Evolutionary conservation across 2,888 invertebrate species (phyloP).

Genomic region (Gymnoscelis rufifasciata): DNA sequence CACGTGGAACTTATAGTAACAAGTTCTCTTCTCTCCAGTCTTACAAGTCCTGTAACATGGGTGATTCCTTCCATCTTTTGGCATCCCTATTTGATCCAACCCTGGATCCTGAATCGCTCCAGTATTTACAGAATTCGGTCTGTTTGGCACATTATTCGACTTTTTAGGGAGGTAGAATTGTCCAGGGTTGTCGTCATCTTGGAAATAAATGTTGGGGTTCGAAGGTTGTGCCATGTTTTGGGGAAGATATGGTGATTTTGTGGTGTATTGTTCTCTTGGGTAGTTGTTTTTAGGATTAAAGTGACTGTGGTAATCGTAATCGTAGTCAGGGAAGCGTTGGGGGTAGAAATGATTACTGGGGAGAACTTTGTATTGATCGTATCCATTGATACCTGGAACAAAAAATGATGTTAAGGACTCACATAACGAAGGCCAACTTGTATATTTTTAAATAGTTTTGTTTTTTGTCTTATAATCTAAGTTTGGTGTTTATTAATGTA

Average conservation of each 20-base stretch:
- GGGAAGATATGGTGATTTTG: too few species aligned
- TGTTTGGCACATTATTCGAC: background rate
- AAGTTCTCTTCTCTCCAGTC: slow-evolving; percentile 4
- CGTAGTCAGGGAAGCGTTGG: background rate
- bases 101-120: slow-evolving; percentile 6
- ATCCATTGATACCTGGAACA: slow-evolving; percentile 13
- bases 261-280: background rate
- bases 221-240: too few species aligned
- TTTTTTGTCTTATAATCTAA: too few species aligned
- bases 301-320: background rate
- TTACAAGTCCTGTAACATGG: slow-evolving; percentile 21
- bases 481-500: too few species aligned
- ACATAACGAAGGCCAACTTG: too few species aligned
- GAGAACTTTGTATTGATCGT: background rate
- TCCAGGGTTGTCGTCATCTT: too few species aligned
- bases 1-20: slow-evolving; percentile 22
- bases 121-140: background rate
- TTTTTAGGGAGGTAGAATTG: too few species aligned
- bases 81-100: slow-evolving; percentile 11
- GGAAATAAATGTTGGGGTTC: too few species aligned
- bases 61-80: slow-evolving; percentile 22
- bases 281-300: background rate
- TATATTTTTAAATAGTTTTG: too few species aligned
- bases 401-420: slow-evolving; percentile 1
- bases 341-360: background rate